These are phyloP conservation scores for Probaryconus sp. DNA, from an alignment of 1,140 invertebrate genomes.

Conservation along the genomic window DNA sequence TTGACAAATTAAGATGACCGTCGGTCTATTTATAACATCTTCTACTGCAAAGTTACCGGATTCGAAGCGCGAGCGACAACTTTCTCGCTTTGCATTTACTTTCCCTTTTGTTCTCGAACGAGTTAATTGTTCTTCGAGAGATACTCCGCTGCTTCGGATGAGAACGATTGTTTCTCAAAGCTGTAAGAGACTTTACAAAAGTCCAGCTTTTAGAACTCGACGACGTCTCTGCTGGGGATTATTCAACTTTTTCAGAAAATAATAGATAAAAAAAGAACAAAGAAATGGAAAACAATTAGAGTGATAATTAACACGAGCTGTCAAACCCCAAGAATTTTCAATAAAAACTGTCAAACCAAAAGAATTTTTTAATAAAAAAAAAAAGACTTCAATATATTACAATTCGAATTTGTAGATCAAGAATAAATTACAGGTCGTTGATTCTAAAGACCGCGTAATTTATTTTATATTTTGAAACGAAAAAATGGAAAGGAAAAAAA, in stretches of 20 bases:
- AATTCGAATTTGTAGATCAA: too few relatives aligned
- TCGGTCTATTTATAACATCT: slow-evolving; percentile 45
- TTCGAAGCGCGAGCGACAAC: slow-evolving; percentile 12
- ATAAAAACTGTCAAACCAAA: too few relatives aligned
- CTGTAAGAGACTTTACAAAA: slow-evolving; percentile 12
- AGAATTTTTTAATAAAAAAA: too few relatives aligned
- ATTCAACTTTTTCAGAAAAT: slow-evolving; percentile 21
- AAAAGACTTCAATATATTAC: too few relatives aligned
- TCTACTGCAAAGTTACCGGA: slow-evolving; percentile 7
- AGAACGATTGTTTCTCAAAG: slow-evolving; percentile 31
- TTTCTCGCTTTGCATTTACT: slow-evolving; percentile 44
- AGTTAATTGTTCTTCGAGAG: slow-evolving; percentile 50
- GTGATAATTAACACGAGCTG: too few relatives aligned
- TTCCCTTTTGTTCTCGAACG: slow-evolving; percentile 48
- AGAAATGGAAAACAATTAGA: too few relatives aligned
- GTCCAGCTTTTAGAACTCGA: neutral
- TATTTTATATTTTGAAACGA: slow-evolving; percentile 18
- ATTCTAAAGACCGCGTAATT: too few relatives aligned
- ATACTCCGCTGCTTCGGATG: slow-evolving; percentile 32
- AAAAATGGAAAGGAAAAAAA: too few relatives aligned
- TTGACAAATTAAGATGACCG: slow-evolving; percentile 57
- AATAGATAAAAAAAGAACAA: too few relatives aligned
- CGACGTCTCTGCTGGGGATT: neutral
- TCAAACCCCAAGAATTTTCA: too few relatives aligned
- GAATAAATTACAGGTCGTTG: too few relatives aligned